phyloP scores from a whole-genome alignment of 2,113 vertebrate species.

The Laterallus jamaicensis region DNA sequence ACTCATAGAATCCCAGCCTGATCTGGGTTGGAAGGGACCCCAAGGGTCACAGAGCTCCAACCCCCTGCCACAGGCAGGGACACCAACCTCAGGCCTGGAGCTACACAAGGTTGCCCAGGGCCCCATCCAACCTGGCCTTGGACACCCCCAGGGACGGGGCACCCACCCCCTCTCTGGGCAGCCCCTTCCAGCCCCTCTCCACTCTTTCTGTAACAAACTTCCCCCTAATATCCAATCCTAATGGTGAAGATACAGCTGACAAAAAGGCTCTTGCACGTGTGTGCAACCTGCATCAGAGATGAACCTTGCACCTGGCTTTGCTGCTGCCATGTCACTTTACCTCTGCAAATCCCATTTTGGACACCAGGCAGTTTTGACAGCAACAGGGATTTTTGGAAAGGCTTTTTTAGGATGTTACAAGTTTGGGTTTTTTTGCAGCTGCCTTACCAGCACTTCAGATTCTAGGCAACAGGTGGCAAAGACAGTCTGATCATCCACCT shows the following conservation, averaged over 20 bases:
- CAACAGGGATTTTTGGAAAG: not conserved
- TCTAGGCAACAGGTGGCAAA: not conserved
- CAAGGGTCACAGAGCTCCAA: too few species aligned
- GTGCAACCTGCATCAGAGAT: not conserved
- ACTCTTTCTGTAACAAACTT: too few species aligned
- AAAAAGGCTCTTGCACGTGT: not conserved
- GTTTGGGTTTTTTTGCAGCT: not conserved
- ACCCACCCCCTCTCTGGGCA: too few species aligned
- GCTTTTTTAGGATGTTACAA: not conserved
- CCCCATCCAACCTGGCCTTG: too few species aligned
- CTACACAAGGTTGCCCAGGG: too few species aligned
- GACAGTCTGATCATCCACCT: not conserved
- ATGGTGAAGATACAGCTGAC: not conserved
- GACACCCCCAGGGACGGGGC: too few species aligned
- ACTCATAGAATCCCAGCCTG: too few species aligned
- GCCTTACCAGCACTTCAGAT: not conserved
- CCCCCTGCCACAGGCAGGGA: too few species aligned
- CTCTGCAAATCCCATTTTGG: not conserved
- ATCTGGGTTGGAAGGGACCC: too few species aligned
- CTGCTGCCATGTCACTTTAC: not conserved
- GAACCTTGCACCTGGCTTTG: not conserved
- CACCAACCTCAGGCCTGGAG: too few species aligned
- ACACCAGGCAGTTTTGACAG: not conserved
- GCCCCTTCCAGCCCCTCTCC: too few species aligned
- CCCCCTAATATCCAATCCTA: too few species aligned